phyloP scores from a whole-genome alignment of 1,140 invertebrate genomes.

The Tyrophagus putrescentiae region DNA sequence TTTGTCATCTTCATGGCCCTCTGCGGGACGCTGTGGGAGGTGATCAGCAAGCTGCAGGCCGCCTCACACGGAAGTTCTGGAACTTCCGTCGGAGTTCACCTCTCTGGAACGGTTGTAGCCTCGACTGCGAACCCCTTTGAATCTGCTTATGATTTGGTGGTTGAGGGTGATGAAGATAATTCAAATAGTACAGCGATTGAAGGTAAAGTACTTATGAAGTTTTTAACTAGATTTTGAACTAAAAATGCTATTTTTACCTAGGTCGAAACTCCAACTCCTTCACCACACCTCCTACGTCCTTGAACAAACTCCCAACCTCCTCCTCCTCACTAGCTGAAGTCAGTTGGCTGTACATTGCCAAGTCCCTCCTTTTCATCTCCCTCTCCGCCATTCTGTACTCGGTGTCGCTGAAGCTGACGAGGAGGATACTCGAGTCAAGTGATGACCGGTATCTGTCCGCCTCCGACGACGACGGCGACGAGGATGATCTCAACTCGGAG shows the following conservation, averaged over 20 bases:
- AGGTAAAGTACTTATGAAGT: neutral
- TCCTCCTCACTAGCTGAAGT: slow-evolving; percentile 11
- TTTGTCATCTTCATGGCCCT: slow-evolving; percentile 16
- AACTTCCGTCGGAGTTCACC: too few relatives aligned
- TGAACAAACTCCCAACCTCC: too few relatives aligned
- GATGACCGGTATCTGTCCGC: slow-evolving; percentile 16
- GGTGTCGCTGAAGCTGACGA: slow-evolving; percentile 4
- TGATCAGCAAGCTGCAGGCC: slow-evolving; percentile 4
- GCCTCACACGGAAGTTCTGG: too few relatives aligned
- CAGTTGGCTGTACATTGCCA: slow-evolving; percentile 6
- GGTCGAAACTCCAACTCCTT: neutral
- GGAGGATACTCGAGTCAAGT: slow-evolving; percentile 15
- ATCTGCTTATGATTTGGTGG: neutral
- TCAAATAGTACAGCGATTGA: neutral
- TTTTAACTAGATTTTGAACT: neutral
- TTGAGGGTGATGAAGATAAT: neutral
- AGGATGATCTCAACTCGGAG: slow-evolving; percentile 15
- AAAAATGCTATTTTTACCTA: neutral
- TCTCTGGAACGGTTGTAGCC: neutral
- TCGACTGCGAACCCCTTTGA: neutral
- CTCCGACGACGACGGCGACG: neutral
- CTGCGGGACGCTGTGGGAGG: slow-evolving; percentile 18
- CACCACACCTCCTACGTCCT: too few relatives aligned
- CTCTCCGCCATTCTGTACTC: neutral
- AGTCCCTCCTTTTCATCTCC: slow-evolving; percentile 13